phyloP scores from a whole-genome alignment of 2,797 vertebrate species.

The Alfaro cultratus region DNA sequence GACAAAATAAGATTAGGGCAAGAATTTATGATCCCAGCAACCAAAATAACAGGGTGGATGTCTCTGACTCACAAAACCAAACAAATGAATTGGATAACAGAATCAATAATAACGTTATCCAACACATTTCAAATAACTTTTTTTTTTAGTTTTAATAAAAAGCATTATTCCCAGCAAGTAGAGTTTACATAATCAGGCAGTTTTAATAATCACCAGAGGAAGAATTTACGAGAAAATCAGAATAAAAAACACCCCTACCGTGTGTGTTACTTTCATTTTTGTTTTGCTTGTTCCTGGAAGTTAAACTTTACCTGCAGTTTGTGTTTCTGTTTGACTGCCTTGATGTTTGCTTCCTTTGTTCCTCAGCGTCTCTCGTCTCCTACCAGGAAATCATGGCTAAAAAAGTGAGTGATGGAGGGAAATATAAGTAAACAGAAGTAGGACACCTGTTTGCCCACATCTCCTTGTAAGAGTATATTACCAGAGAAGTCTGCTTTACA shows the following conservation, averaged over 20 bases:
- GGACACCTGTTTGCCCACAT: conserved; percentile 18
- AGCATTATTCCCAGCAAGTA: conserved; percentile 1
- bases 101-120: no score
- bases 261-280: neutral
- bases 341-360: conserved; percentile 13
- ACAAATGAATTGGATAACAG: neutral
- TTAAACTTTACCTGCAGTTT: neutral
- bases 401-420: conserved; percentile 13
- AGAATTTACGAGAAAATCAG: neutral
- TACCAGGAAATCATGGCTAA: conserved; percentile 20
- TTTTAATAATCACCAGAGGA: conserved; percentile 10
- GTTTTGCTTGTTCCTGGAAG: conserved; percentile 8
- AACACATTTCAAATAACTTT: neutral
- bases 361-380: conserved; percentile 9
- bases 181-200: neutral
- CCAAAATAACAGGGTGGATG: neutral
- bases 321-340: conserved; percentile 3
- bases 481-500: neutral
- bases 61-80: neutral
- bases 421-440: conserved; percentile 26
- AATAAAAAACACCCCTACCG: neutral
- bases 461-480: conserved; percentile 7
- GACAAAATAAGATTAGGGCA: neutral
- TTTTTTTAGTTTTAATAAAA: neutral
- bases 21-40: neutral